Base-by-base conservation (phyloP, 2,113 vertebrate genomes). In the Carettochelys insculpta region DNA sequence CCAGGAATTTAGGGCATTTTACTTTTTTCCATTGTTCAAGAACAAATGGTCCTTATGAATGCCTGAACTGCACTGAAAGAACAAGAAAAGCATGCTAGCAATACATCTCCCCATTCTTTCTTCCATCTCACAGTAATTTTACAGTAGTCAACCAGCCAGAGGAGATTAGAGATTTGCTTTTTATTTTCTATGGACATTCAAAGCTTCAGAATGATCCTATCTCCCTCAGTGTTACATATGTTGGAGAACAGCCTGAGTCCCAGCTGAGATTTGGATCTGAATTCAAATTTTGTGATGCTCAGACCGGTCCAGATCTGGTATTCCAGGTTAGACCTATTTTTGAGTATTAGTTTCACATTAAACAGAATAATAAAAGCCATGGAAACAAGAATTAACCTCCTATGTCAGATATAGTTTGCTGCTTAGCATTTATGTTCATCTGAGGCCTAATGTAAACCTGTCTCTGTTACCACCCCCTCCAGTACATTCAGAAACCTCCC, bases 11-110 rank as follows among this genome's bases (percentile, higher is more conserved):
- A 4, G n/a, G 47, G 43, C 5, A 9, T 86, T 82, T 47, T 61
- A 48, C 43, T 88, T 14, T 43, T 43, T 83, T 56, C 41, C 27
- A 2, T 48, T 47, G 14, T 12, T 20, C 38, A 13, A 88, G 61
- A 87, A 73, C 51, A 85, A 0, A 2, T 17, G n/a, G 8, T 12
- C 17, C 43, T 68, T 48, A 22, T 0, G 1, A 83, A 38, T 54
- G 58, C 45, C 8, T 73, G 78, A 90, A 41, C 8, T 53, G 20
- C 53, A 34, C 53, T 50, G 58, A 53, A 86, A 65, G 17, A 61
- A 82, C 25, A 31, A 45, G n/a, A 14, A 47, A 31, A 17, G 34
- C 12, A n/a, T 43, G 22, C 58, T 41, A 79, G 51, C 27, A 25
- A 50, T 47, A 9, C 41, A 17, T 68, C 29, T 52, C 50, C 54